These are phyloP conservation scores for Mus pahari DNA, from an alignment of 2,113 vertebrate genomes.

Conservation along the genomic window DNA sequence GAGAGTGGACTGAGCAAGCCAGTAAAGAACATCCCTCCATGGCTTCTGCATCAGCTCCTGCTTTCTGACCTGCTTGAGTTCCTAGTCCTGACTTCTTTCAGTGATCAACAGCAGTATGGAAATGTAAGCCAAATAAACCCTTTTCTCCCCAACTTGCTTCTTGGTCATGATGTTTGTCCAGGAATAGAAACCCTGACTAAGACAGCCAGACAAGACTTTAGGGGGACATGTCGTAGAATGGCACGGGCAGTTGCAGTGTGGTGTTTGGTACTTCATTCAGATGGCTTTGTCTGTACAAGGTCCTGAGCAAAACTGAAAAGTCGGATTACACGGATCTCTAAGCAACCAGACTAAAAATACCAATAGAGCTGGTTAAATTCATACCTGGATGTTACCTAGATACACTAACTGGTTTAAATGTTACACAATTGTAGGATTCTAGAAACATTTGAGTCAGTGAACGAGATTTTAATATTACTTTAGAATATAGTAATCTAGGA, in stretches of 20 bases:
- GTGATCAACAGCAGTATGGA: too few relatives aligned
- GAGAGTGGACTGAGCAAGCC: too few relatives aligned
- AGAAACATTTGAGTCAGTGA: conserved; percentile 10
- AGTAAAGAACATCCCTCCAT: too few relatives aligned
- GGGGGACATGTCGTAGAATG: neutral
- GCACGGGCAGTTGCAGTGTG: neutral
- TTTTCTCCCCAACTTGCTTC: too few relatives aligned
- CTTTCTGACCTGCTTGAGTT: too few relatives aligned
- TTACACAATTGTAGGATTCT: neutral
- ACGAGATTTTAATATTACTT: neutral
- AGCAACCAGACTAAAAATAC: neutral
- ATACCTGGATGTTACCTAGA: neutral
- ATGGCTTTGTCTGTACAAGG: neutral
- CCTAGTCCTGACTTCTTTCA: too few relatives aligned
- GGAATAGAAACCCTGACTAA: too few relatives aligned
- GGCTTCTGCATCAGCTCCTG: too few relatives aligned
- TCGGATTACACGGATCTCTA: neutral
- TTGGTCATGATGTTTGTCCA: too few relatives aligned
- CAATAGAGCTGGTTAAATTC: neutral
- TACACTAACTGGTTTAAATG: neutral
- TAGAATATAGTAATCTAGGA: neutral
- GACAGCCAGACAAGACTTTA: conserved; percentile 9
- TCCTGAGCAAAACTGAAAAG: neutral
- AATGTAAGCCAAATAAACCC: too few relatives aligned
- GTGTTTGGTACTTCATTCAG: conserved; percentile 23